These are phyloP conservation scores for Gila orcuttii DNA, from an alignment of 2,113 vertebrate genomes.

Conservation along the genomic window DNA sequence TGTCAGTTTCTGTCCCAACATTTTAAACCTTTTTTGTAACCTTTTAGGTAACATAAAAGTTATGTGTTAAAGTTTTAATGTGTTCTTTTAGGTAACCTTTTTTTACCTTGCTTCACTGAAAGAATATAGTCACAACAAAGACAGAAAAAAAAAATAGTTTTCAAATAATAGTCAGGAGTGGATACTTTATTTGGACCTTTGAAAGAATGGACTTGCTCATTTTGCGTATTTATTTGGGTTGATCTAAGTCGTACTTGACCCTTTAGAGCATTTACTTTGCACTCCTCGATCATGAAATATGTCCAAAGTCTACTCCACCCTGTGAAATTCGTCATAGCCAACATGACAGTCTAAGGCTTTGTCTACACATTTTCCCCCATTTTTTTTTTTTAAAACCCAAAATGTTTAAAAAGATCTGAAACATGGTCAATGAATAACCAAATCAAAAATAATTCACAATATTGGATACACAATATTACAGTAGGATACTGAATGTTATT, in stretches of 20 bases:
- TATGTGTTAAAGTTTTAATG: no score
- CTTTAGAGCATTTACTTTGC: conserved; percentile 3
- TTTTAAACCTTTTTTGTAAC: conserved; percentile 3
- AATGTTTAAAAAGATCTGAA: not conserved
- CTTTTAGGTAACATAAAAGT: no score
- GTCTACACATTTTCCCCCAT: not conserved
- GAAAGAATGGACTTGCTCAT: not conserved
- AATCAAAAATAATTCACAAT: not conserved
- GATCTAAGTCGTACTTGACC: not conserved
- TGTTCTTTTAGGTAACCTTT: no score
- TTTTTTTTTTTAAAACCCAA: not conserved
- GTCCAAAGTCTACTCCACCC: conserved; percentile 23
- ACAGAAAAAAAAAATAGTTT: not conserved
- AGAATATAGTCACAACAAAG: conserved; percentile 26
- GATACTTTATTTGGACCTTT: not conserved
- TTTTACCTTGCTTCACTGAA: not conserved
- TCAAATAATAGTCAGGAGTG: not conserved
- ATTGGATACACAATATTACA: not conserved
- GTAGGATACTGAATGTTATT: not conserved
- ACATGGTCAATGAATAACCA: not conserved
- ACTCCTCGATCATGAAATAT: conserved; percentile 18
- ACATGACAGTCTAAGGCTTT: not conserved
- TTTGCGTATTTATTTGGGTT: not conserved
- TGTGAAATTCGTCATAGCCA: not conserved
- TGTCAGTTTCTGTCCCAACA: not conserved